Conservation (phyloP, 2,888 invertebrate species). For the Oasisia sp. region DNA sequence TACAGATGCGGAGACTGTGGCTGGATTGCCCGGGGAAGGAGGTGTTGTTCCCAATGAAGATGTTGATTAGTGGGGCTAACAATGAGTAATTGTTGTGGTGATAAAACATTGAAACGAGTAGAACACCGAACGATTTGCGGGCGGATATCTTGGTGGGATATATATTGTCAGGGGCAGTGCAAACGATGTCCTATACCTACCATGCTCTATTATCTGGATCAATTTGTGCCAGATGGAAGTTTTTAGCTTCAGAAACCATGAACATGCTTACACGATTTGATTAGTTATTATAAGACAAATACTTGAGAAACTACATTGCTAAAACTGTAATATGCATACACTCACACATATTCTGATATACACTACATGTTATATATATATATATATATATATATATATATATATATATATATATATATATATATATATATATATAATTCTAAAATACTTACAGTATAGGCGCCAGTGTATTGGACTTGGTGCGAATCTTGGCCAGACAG, state of each 20-base stretch:
- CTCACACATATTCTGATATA: too few relatives aligned
- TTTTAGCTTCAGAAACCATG: not conserved
- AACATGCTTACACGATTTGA: not conserved
- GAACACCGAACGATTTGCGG: not conserved
- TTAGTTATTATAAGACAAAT: too few relatives aligned
- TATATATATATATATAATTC: not conserved
- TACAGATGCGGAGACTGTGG: not conserved
- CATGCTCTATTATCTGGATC: not conserved
- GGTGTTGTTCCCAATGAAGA: not conserved
- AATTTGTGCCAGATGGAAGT: not conserved
- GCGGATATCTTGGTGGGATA: not conserved
- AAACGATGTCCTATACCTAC: not conserved
- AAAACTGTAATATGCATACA: too few relatives aligned
- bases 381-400: too few relatives aligned
- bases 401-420: not conserved
- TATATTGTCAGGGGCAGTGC: not conserved
- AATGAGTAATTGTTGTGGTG: not conserved
- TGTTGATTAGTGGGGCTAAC: not conserved
- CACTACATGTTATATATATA: too few relatives aligned
- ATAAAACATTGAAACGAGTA: not conserved
- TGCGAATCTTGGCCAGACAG: not conserved
- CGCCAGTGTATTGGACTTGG: not conserved
- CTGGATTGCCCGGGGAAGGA: not conserved
- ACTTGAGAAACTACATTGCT: too few relatives aligned
- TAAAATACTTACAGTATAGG: not conserved